These are phyloP conservation scores for Cebidichthys violaceus DNA, from an alignment of 2,113 vertebrate genomes.

Conservation along the genomic window DNA sequence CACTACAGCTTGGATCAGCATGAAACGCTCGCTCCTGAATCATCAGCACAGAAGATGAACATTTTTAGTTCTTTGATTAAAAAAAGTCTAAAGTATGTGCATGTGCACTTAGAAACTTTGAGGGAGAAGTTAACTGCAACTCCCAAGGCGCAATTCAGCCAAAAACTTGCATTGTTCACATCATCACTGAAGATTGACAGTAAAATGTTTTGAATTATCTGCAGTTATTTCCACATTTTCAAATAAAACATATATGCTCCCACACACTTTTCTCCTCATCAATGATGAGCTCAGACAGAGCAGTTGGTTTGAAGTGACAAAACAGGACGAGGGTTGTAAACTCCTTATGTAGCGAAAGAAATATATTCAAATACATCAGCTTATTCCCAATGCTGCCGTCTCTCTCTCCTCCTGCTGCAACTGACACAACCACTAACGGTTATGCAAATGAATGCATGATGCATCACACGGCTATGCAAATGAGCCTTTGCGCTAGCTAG, in stretches of 20 bases:
- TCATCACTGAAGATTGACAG: not conserved
- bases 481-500: too few species aligned
- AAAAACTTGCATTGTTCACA: not conserved
- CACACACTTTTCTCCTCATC: not conserved
- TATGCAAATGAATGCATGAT: too few species aligned
- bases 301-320: not conserved
- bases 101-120: not conserved
- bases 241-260: too few species aligned
- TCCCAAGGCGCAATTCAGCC: not conserved
- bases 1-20: not conserved
- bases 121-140: not conserved
- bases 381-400: too few species aligned
- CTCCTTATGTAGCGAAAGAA: too few species aligned
- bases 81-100: not conserved
- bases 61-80: not conserved
- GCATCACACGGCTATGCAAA: too few species aligned
- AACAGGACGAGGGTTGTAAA: too few species aligned
- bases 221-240: too few species aligned
- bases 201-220: too few species aligned
- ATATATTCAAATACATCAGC: too few species aligned
- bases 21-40: not conserved
- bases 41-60: not conserved
- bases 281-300: not conserved
- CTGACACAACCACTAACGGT: too few species aligned
- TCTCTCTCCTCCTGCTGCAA: too few species aligned